Evolutionary conservation across 2,113 vertebrate genomes (phyloP), one percentile per base, ranked within the genome.

Genomic region (Otus sunia): DNA sequence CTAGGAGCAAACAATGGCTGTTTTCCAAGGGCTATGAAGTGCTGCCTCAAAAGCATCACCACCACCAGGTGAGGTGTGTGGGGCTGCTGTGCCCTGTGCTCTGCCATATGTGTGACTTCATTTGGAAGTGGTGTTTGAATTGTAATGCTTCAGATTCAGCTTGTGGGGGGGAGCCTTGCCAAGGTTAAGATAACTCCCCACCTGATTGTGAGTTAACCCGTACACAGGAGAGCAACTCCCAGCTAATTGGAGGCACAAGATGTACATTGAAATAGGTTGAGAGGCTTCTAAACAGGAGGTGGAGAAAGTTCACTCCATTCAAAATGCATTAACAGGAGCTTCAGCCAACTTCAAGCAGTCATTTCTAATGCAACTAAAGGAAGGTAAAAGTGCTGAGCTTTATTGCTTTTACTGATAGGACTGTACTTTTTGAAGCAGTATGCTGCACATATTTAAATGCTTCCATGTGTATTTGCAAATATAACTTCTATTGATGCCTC

Each of bases 321-420:
- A 53, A 96, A 95, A 84, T 82, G 88, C 66, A 94, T 94, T 95
- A 95, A 59, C 26, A 41, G 84, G 67, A 86, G 29, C 49, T 78
- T 92, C 89, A 73, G 64, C 56, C 86, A 94, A 95, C 64, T 73
- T 94, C 85, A 92, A 94, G 84, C 25, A 82, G 64, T 88, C 47
- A 64, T 83, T 91, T 82, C 84, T 90, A 86, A 94, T 90, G 83
- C 67, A 86, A 15, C 88, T 86, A 67, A 91, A 81, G 37, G 68
- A 94, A 95, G 80, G 86, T 92, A 53, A 84, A 93, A 94, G 71
- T 84, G 88, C 69, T 94, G 50, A 91, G 72, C 77, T 91, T 94
- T 88, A 92, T 90, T 87, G 68, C 41, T 77, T 87, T 96, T 82
- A 41, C 59, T 66, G 59, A 52, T 90, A 56, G 47, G 23, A 75